phyloP scores from a whole-genome alignment of 64 coral and sea anemone genomes.

The Stichodactyla helianthus region DNA sequence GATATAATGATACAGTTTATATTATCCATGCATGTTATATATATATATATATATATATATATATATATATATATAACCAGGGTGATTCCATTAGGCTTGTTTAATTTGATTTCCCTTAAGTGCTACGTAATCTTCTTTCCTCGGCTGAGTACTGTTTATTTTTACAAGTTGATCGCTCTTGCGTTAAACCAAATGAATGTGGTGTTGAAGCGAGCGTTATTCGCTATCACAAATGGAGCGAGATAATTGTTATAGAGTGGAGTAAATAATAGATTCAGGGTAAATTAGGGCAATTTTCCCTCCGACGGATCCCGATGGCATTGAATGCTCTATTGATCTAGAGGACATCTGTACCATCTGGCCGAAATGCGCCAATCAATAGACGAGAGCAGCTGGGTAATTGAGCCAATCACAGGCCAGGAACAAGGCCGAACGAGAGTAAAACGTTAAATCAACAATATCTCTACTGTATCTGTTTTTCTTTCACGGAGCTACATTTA shows the following conservation, averaged over 20 bases:
- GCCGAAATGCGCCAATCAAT: slow-evolving; percentile 54
- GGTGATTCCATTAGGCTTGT: background rate
- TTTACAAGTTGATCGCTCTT: background rate
- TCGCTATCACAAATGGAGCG: slow-evolving; percentile 45
- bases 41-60: background rate
- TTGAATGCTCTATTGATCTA: slow-evolving; percentile 70
- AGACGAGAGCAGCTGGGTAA: slow-evolving; percentile 57
- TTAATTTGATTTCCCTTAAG: slow-evolving; percentile 15
- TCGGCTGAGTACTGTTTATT: slow-evolving; percentile 10
- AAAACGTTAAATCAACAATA: slow-evolving; percentile 83
- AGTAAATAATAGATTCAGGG: slow-evolving; percentile 81
- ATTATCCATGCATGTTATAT: background rate
- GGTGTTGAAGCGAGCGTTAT: background rate
- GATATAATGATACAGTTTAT: no score
- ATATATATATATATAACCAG: background rate
- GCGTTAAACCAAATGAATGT: background rate
- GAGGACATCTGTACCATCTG: slow-evolving; percentile 82
- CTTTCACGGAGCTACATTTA: slow-evolving; percentile 52
- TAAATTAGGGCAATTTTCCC: slow-evolving; percentile 86
- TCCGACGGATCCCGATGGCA: slow-evolving; percentile 60
- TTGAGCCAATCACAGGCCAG: slow-evolving; percentile 60
- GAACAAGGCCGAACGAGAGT: slow-evolving; percentile 42
- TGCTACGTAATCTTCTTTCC: background rate
- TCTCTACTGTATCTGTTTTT: slow-evolving; percentile 76
- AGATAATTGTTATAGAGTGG: slow-evolving; percentile 96